Conservation (phyloP, 53 echinoderm and acorn worm species). For the Paracentrotus lividus region DNA sequence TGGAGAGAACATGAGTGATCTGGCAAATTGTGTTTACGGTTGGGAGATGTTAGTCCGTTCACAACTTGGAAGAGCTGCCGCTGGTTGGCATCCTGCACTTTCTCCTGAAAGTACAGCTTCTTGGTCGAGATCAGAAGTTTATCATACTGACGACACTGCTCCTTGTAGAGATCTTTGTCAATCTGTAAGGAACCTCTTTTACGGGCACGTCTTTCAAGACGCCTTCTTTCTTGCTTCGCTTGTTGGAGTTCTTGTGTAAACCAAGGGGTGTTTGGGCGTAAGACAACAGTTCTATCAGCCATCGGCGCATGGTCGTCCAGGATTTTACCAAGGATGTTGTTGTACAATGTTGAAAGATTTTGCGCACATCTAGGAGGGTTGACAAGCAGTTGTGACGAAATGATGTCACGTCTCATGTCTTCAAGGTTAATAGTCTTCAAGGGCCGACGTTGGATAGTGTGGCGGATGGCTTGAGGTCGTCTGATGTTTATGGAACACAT, state of each 20-base stretch:
- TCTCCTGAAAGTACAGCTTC: too few relatives aligned
- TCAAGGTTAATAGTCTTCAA: not conserved
- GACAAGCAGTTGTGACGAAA: not conserved
- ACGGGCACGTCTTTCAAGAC: not conserved
- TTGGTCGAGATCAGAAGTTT: not conserved
- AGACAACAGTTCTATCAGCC: not conserved
- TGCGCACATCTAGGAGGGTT: not conserved
- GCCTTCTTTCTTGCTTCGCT: conserved; percentile 10
- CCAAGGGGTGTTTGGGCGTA: conserved; percentile 5
- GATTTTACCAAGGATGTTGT: not conserved
- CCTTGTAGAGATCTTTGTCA: conserved; percentile 44
- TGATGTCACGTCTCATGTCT: not conserved
- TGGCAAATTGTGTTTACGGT: too few relatives aligned
- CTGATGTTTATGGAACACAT: not conserved
- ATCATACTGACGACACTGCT: not conserved
- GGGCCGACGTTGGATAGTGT: not conserved
- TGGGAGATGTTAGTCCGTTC: too few relatives aligned
- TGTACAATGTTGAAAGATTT: not conserved
- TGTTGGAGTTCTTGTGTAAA: conserved; percentile 3
- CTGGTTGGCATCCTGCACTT: too few relatives aligned
- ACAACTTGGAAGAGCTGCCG: too few relatives aligned
- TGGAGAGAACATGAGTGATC: too few relatives aligned
- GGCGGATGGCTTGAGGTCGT: not conserved
- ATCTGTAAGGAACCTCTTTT: not conserved
- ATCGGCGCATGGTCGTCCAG: not conserved